phyloP scores from a whole-genome alignment of 2,113 vertebrate genomes.

The Myotis brandtii region DNA sequence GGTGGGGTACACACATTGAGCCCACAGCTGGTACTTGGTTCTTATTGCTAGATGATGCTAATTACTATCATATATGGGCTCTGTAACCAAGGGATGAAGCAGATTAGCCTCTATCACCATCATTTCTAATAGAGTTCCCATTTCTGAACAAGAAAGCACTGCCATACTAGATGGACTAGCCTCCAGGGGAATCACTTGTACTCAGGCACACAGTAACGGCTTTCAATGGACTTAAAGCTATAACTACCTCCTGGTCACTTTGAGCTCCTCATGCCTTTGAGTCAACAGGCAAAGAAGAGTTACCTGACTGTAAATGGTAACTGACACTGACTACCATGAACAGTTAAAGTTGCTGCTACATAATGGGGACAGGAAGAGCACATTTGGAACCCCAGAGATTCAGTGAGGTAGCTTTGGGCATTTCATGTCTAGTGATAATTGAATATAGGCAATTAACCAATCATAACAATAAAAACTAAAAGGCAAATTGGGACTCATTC shows the following conservation, averaged over 20 bases:
- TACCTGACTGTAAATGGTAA: background rate
- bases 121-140: background rate
- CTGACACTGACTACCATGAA: background rate
- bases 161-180: too few species aligned
- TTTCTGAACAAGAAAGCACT: background rate
- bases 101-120: background rate
- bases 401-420: background rate
- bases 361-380: background rate
- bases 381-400: background rate
- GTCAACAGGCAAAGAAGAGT: background rate
- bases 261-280: background rate
- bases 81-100: background rate
- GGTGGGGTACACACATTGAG: too few species aligned
- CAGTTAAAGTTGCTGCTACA: background rate
- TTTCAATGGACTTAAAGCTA: background rate
- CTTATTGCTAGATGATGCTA: background rate
- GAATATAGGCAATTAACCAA: background rate
- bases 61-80: background rate
- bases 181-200: background rate
- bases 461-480: background rate
- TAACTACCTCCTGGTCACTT: background rate
- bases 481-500: background rate
- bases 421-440: background rate
- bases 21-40: background rate
- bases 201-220: background rate